Conservation (phyloP, 2,797 vertebrate species). For the Danionella dracula region DNA sequence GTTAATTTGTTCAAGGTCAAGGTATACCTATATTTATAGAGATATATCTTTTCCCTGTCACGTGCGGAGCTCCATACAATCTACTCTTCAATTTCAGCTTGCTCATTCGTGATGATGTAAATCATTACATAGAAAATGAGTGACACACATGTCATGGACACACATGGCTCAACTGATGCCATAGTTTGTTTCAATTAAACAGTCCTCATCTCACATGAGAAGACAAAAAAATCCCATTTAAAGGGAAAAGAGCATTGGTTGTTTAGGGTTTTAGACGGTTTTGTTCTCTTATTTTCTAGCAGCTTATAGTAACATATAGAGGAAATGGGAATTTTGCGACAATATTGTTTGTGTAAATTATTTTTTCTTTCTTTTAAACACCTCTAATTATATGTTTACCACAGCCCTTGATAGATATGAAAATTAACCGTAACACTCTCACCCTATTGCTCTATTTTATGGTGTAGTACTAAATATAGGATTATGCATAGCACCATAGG, state of each 20-base stretch:
- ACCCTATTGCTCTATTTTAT: slow-evolving; percentile 69
- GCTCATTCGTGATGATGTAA: no score
- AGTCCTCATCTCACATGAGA: background rate
- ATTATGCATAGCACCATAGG: slow-evolving; percentile 69
- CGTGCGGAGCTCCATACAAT: no score
- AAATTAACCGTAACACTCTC: slow-evolving; percentile 47
- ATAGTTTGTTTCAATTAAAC: background rate
- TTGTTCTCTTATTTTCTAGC: background rate
- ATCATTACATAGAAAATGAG: background rate
- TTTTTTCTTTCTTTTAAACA: background rate
- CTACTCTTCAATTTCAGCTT: no score
- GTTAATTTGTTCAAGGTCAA: no score
- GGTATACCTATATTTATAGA: no score
- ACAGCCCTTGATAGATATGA: slow-evolving; percentile 42
- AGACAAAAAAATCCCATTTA: background rate
- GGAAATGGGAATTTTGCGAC: background rate
- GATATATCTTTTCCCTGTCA: no score
- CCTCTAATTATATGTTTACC: slow-evolving; percentile 28
- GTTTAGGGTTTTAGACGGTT: background rate
- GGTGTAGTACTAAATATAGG: slow-evolving; percentile 54
- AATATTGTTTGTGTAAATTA: background rate
- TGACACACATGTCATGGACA: background rate
- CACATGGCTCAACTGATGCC: background rate
- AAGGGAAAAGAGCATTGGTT: background rate
- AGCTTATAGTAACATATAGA: background rate